Base-by-base conservation (phyloP, 2,888 invertebrate genomes). In the Saturnia pavonia region DNA sequence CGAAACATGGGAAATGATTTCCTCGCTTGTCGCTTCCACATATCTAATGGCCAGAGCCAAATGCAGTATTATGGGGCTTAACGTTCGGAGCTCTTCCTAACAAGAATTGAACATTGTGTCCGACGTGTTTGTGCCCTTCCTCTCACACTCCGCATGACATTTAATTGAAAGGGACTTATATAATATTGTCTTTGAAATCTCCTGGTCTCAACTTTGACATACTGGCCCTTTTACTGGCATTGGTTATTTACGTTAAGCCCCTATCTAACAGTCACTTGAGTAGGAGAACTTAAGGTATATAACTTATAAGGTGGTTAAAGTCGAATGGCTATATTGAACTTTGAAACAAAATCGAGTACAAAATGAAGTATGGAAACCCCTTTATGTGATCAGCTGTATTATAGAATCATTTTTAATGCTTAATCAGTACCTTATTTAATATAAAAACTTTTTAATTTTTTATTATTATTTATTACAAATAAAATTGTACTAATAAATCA, bases 61-160 rank as follows among this genome's bases (percentile, higher is more conserved):
- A 82, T 82, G 81, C 79, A 82, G 84, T 83, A 83, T 86, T 84
- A 86, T 85, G 85, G 84, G 82, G 88, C 82, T 87, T 85, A 86
- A 86, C 77, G 79, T 69, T 77, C 78, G 77, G 76, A 79, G 74
- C 84, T 81, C 80, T 83, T 81, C 79, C 77, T 85, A 86, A 86
- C 85, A 85, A 82, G 86, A 86, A 82, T 82, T 80, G 84, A 84
- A 82, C 83, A 80, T 75, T 77, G 77, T 80, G 79, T 82, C 77
- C 76, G 79, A 86, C 85, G 85, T 83, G 84, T 86, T 82, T 81
- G 82, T 79, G 80, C 74, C 78, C 75, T 70, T 71, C 74, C 27
- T 22, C 68, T 22, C 68, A 48, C 71, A 25, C 67, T 66, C 71
- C 69, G 51, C 72, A 25, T 57, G 57, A 57, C 68, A 71, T 67